Base-by-base conservation (phyloP, 1,140 invertebrate species). In the Heliconius himera region DNA sequence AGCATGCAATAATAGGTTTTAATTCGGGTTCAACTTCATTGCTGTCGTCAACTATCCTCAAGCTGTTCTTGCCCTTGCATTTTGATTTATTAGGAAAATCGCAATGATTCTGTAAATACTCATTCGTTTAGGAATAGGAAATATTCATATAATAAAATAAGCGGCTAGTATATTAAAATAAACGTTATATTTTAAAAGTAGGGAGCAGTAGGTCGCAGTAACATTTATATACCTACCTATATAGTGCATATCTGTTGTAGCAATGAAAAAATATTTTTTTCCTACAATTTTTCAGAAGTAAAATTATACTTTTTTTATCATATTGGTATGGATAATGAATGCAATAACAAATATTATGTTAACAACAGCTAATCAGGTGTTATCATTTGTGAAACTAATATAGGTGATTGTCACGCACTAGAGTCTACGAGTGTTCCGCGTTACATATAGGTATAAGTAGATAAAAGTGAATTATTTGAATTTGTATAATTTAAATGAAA, bases 11-110 rank as follows among this genome's bases (percentile, higher is more conserved):
- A 87, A 96, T 96, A 22, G 94, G 95, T 70, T 92, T 94, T 8
- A 90, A 83, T 41, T 84, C 82, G 18, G 72, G 36, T 49, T 85
- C 79, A 71, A 85, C 83, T 20, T 82, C 82, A 26, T 85, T 78
- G 56, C 83, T 83, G n/a, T 73, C 74, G 9, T 81, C 83, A n/a
- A 85, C 81, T 54, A 93, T 56, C 79, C 86, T 82, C 83, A 85
- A 88, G 82, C 73, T 89, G 76, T 81, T 92, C 79, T 83, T 95
- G 81, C 60, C 90, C 91, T 88, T 95, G 86, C 97, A 97, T 41
- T 95, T 95, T 0, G 96, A 94, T 84, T 97, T 97, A 79, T 96
- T 96, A 2, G 97, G 97, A 96, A 97, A 97, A 87, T 98, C 97
- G 82, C 97, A 98, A 79, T 96, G 96, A 82, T 97, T 96, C 88